Evolutionary conservation across 2,888 invertebrate genomes (phyloP), one percentile per base, ranked within the genome.

Genomic region (Argyresthia goedartella): DNA sequence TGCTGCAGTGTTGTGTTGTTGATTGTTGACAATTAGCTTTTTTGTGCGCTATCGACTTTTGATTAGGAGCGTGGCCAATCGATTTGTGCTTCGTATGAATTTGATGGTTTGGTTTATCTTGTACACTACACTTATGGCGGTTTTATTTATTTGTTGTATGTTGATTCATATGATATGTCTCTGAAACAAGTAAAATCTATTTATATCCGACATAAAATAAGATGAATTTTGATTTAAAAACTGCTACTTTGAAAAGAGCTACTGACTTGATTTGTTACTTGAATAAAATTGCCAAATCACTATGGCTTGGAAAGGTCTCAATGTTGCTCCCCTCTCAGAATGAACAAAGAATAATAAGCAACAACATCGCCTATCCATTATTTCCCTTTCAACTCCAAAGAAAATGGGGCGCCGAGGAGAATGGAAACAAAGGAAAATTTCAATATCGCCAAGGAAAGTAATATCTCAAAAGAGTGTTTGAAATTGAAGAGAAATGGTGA

Each of bases 1-100:
- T 82, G 71, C 76, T 76, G 69, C 73, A 73, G 71, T 73, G 25
- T 25, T 25, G 25, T 25, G 25, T 65, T 76, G 77, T 78, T 81
- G 84, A 82, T 85, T 82, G 81, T 81, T 81, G 81, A 82, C 85
- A 84, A 81, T 85, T 84, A 81, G 76, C 76, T 82, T 82, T 81
- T 82, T 77, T 78, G 25, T 71, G 65, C 64, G 67, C 66, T 71
- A 67, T 61, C 63, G 62, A 66, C 66, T 69, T 77, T 73, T 71
- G 73, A 75, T 78, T 75, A 72, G 67, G 65, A 76, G 74, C 80
- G 76, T 76, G 68, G 73, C 76, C 60, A 77, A 81, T 81, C 77
- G 74, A 77, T 76, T 81, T 67, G 25, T 64, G 66, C 71, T 67
- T 62, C 70, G 73, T 75, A 74, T 74, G 75, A 80, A 81, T 80